phyloP scores from a whole-genome alignment of 2,113 vertebrate genomes.

The Trichomycterus rosablanca region DNA sequence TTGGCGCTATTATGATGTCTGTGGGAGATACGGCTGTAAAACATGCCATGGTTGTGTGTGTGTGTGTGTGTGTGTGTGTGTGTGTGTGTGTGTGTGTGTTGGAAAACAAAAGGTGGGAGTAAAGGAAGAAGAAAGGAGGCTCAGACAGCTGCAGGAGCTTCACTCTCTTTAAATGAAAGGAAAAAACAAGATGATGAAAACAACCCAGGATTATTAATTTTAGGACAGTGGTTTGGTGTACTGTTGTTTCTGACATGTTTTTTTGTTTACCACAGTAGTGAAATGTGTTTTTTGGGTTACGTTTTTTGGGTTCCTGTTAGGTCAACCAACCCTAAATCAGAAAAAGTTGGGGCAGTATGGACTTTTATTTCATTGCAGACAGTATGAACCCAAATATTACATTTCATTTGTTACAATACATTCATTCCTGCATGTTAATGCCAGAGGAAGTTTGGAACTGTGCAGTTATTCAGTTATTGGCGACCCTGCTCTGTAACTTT shows the following conservation, averaged over 20 bases:
- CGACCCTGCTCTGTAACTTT: too few relatives aligned
- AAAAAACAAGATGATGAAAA: constrained; percentile 64
- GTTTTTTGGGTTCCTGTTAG: too few relatives aligned
- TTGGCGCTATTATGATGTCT: too few relatives aligned
- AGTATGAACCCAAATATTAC: constrained; percentile 4
- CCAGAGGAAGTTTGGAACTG: too few relatives aligned
- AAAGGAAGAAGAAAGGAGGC: constrained; percentile 46
- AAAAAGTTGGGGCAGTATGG: too few relatives aligned
- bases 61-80: constrained; percentile 21
- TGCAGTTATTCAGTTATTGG: too few relatives aligned
- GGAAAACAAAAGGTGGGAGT: constrained; percentile 17
- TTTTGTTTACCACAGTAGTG: constrained; percentile 14
- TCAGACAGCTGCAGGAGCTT: constrained; percentile 49
- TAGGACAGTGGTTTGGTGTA: constrained; percentile 33
- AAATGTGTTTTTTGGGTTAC: constrained; percentile 3
- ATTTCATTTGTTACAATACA: background rate
- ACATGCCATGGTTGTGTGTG: too few relatives aligned
- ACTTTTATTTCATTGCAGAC: too few relatives aligned
- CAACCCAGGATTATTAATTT: constrained; percentile 59
- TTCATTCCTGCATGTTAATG: constrained; percentile 1
- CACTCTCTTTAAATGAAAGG: constrained; percentile 46
- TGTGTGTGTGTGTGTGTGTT: constrained; percentile 12
- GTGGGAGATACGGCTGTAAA: too few relatives aligned
- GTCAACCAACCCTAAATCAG: too few relatives aligned
- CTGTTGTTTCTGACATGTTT: constrained; percentile 26